Evolutionary conservation across 2,888 invertebrate genomes (phyloP).

Genomic region (Apotomis capreana): DNA sequence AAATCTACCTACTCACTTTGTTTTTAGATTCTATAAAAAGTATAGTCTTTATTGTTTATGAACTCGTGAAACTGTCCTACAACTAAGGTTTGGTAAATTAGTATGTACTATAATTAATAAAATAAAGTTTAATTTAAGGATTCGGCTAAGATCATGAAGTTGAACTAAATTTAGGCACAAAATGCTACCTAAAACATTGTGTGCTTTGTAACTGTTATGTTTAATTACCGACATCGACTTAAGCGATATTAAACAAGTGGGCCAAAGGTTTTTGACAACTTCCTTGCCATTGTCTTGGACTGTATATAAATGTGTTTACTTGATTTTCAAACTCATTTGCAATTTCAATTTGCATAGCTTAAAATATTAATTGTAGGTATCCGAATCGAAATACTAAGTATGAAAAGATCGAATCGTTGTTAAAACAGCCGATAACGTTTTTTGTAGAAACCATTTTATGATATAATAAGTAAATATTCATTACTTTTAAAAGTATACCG

Average conservation of each 20-base stretch:
- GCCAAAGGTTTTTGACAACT: conserved; percentile 37
- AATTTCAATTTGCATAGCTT: conserved; percentile 33
- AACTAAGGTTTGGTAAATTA: no score
- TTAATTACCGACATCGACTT: conserved; percentile 33
- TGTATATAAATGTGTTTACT: conserved; percentile 36
- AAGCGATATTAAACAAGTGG: conserved; percentile 29
- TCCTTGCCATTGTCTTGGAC: conserved; percentile 31
- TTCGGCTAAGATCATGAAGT: conserved; percentile 3
- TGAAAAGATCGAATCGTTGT: conserved; percentile 16
- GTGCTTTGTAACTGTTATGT: neutral
- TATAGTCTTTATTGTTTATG: no score
- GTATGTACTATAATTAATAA: no score
- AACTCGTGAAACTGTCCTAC: no score
- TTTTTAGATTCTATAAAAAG: no score
- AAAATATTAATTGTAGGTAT: conserved; percentile 35
- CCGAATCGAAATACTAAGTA: neutral
- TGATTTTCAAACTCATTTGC: conserved; percentile 35
- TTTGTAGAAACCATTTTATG: conserved; percentile 43
- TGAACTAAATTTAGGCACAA: conserved; percentile 10
- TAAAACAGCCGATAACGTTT: conserved; percentile 21
- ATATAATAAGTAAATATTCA: conserved; percentile 49
- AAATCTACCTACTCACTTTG: neutral
- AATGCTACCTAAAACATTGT: conserved; percentile 10
- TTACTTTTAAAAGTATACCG: conserved; percentile 39
- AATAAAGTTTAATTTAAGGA: neutral